Evolutionary conservation across 2,113 vertebrate species (phyloP).

Genomic region (Catharus fuscescens): DNA sequence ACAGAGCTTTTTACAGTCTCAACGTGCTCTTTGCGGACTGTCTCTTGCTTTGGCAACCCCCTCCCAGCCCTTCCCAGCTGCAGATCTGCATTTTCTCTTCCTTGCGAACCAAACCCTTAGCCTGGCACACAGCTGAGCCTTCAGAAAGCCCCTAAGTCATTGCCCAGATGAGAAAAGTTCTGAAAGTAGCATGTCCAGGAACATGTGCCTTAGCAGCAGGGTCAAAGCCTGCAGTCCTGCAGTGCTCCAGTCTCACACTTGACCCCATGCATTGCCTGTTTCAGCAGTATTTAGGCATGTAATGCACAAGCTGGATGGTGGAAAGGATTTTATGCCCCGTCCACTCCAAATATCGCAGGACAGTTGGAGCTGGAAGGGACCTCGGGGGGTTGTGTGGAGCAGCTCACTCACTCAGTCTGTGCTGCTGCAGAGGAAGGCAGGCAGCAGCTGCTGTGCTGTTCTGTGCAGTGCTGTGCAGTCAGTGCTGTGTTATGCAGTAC

Average conservation of each 20-base stretch:
- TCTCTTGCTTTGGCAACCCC: neutral
- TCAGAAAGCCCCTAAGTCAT: neutral
- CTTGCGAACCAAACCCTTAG: neutral
- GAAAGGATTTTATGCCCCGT: neutral
- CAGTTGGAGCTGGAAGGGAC: neutral
- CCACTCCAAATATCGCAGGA: neutral
- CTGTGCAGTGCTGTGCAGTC: no score
- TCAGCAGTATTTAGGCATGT: neutral
- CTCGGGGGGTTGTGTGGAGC: neutral
- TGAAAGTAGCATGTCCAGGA: neutral
- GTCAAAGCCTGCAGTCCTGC: neutral
- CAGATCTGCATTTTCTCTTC: neutral
- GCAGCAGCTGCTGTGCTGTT: rapidly evolving
- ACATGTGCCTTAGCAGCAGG: neutral
- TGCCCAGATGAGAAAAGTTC: neutral
- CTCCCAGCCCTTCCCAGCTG: neutral
- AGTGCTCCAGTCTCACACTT: rapidly evolving
- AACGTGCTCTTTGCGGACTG: rapidly evolving
- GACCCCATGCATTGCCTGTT: neutral
- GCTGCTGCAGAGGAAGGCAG: neutral
- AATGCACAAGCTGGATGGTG: neutral
- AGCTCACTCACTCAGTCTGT: rapidly evolving
- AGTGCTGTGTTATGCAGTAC: no score
- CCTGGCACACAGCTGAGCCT: neutral
- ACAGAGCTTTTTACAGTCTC: rapidly evolving